Base-by-base conservation (phyloP, 2,113 vertebrate species). In the Taxidea taxus region DNA sequence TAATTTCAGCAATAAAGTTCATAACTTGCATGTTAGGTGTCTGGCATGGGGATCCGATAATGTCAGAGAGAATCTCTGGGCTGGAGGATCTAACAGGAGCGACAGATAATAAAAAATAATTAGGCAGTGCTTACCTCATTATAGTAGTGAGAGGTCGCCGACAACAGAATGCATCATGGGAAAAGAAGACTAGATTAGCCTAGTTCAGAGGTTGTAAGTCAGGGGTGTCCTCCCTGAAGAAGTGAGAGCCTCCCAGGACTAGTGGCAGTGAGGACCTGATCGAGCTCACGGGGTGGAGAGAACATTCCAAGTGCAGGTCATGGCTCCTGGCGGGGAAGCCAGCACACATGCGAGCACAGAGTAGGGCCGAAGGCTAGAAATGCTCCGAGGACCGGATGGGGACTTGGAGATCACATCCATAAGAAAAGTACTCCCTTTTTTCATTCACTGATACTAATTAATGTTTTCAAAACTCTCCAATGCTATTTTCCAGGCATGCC, bases 301-400 rank as follows among this genome's bases (percentile, higher is more conserved):
- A 23, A 11, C 10, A 7, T 1, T 9, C 20, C 42, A 4, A 1
- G 56, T 0, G 8, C 3, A 0, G 23, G 27, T 12, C 3, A 4
- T 21, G 5, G 3, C 15, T 51, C 25, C 3, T 4, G 7, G 27
- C 21, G 9, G 15, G 66, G 72, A 85, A 31, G 7, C 16, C 54
- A 0, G 0, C 2, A 2, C 27, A 0, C 1, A 0, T 0, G 31
- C 21, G 5, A 0, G 0, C 2, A 10, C 18, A 21, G 66, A 4
- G 8, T 0, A 5, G 16, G 44, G 39, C 14, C 66, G 34, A 23
- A 6, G 51, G 27, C 13, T 1, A 2, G 9, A 44, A 4, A 66
- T 0, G 23, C 44, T 27, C 0, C 6, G 56, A 4, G 75, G 13
- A 27, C 23, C 54, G 3, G 0, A 0, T 1, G 3, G 37, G 37